These are phyloP conservation scores for Eupsittula cactorum DNA, from an alignment of 2,113 vertebrate species.

Conservation along the genomic window DNA sequence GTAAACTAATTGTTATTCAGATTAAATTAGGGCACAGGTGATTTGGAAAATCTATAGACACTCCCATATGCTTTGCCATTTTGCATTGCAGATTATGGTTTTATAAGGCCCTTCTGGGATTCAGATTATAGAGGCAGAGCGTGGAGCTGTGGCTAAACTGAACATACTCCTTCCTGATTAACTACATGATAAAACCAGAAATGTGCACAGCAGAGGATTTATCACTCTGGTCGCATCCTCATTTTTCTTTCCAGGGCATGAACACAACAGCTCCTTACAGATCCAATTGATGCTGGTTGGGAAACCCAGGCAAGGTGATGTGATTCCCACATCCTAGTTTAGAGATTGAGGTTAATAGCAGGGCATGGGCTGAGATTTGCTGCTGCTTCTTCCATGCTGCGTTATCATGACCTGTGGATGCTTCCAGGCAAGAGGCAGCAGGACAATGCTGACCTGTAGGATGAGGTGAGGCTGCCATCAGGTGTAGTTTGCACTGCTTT, in stretches of 20 bases:
- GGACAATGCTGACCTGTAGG: neutral
- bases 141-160: slow-evolving; percentile 43
- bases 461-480: neutral
- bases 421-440: neutral
- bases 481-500: neutral
- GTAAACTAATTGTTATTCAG: slow-evolving; percentile 78
- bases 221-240: slow-evolving; percentile 32
- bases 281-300: neutral
- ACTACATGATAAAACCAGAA: slow-evolving; percentile 72
- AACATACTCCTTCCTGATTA: slow-evolving; percentile 57
- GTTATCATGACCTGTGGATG: neutral
- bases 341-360: neutral
- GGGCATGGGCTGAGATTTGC: neutral
- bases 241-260: neutral
- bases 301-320: neutral
- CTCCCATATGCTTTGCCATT: slow-evolving; percentile 68
- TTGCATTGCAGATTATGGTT: slow-evolving; percentile 72
- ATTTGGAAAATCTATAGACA: slow-evolving; percentile 76
- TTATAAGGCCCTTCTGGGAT: slow-evolving; percentile 65
- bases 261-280: neutral
- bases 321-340: neutral
- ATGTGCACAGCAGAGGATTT: slow-evolving; percentile 64
- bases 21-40: slow-evolving; percentile 79
- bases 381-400: neutral
- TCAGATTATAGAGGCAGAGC: slow-evolving; percentile 43